Evolutionary conservation across 2,888 invertebrate genomes (phyloP), one percentile per base, ranked within the genome.

Genomic region (Alloscopus bannaensis): DNA sequence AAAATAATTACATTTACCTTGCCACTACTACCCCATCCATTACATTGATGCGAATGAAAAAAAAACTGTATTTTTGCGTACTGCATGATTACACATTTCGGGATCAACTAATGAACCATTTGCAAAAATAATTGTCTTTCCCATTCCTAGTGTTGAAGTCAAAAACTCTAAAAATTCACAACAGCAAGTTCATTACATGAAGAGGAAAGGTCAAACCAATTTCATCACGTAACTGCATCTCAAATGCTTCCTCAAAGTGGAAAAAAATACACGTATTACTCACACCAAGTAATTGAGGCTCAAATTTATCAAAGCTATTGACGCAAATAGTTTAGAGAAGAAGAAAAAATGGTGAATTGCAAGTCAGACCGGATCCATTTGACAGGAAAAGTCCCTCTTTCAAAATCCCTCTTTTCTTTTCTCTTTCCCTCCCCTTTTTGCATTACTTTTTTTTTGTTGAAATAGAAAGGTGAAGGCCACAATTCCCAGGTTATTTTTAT

Each of bases 391-490:
- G 36, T 36, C 6, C 36, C 36, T 8, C 36, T 13, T 8, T 13
- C 36, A 36, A 6, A 36, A 8, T 36, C 36, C 6, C 36, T 36
- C 13, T 36, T 36, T 36, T 8, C 47, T 47, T 47, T 47, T 6
- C 47, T 3, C 6, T 3, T 13, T 13, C 4, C n/a, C n/a, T n/a
- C 47, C 18, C n/a, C 47, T 13, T 13, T 47, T 3, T n/a, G 4
- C 6, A 6, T 6, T 6, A 6, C 47, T 6, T 6, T 13, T 47
- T n/a, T n/a, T 59, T 59, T 26, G 60, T 71, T 31, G 60, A 60
- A 60, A 60, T 60, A 20, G 64, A 71, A 72, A 72, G 62, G 72
- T 62, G 64, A 72, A 72, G 72, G 72, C 62, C 72, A 72, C 62
- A 62, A 28, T n/a, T n/a, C n/a, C n/a, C n/a, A n/a, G n/a, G n/a